Evolutionary conservation across 2,888 invertebrate species (phyloP), one percentile per base, ranked within the genome.

Genomic region (Hydrotaea cyrtoneurina): DNA sequence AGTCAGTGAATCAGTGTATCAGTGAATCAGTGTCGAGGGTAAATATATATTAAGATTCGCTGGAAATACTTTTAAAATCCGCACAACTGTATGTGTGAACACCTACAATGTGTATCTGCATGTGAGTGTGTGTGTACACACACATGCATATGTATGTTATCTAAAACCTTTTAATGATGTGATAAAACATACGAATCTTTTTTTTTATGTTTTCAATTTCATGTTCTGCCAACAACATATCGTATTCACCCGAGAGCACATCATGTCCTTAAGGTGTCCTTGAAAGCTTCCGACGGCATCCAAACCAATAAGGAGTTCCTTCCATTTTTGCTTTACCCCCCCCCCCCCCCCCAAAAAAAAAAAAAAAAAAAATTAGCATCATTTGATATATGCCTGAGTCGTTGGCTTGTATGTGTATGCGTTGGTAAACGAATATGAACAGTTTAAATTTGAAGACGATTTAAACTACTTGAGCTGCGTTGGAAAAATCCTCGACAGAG

Each of bases 121-220:
- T 50, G 13, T n/a, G 8, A n/a, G 50, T 7, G 1, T n/a, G n/a
- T 50, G 13, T 50, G 15, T n/a, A 50, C n/a, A 15, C n/a, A 15
- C 43, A 43, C 10, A 43, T 43, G 43, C n/a, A n/a, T 50, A 50
- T 50, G 50, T 50, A 50, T 50, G 50, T 50, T 23, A 3, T 21
- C 21, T 55, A 55, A 21, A 17, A 55, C 23, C 23, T 55, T 55
- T 55, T 55, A 11, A 55, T 55, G 55, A 21, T 55, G 55, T 55
- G 55, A 50, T n/a, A 50, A 39, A 39, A 50, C n/a, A 50, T 50
- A 50, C 50, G 50, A 50, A n/a, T 50, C 15, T 50, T 55, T n/a
- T n/a, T n/a, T n/a, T n/a, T 19, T 55, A 21, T 55, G 13, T 55
- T 55, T 55, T 55, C 21, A 55, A 23, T 50, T 50, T 15, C 2